These are phyloP conservation scores for Stramonita haemastoma DNA, from an alignment of 2,888 invertebrate genomes.

Conservation along the genomic window DNA sequence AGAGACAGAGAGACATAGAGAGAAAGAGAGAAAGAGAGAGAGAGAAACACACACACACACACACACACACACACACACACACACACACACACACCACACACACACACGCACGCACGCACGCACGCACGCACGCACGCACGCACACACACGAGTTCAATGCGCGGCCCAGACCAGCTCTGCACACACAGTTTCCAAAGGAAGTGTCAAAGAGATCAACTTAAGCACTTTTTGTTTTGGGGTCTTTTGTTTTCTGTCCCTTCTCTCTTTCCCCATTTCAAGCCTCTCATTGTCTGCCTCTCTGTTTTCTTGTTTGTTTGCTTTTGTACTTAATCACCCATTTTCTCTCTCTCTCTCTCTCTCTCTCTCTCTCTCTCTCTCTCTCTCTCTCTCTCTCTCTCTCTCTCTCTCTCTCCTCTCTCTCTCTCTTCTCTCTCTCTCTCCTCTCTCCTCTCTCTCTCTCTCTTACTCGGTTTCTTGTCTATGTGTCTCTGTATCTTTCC, in stretches of 20 bases:
- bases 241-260: too few relatives aligned
- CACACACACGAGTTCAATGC: background rate
- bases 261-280: background rate
- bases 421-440: background rate
- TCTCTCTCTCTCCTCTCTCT: background rate
- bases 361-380: background rate
- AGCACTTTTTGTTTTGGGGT: too few relatives aligned
- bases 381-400: conserved; percentile 5
- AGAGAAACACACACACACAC: background rate
- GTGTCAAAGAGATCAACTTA: too few relatives aligned
- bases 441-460: background rate
- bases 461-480: background rate
- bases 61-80: conserved; percentile 10
- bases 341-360: background rate
- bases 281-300: background rate
- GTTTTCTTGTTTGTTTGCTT: background rate
- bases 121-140: background rate
- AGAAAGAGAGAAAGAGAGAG: background rate
- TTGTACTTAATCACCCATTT: too few relatives aligned
- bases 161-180: too few relatives aligned
- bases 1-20: background rate
- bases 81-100: background rate
- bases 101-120: background rate
- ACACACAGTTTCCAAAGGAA: too few relatives aligned
- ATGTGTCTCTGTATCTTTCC: background rate